These are phyloP conservation scores for Autographa gamma DNA, from an alignment of 2,888 invertebrate species.

Conservation along the genomic window DNA sequence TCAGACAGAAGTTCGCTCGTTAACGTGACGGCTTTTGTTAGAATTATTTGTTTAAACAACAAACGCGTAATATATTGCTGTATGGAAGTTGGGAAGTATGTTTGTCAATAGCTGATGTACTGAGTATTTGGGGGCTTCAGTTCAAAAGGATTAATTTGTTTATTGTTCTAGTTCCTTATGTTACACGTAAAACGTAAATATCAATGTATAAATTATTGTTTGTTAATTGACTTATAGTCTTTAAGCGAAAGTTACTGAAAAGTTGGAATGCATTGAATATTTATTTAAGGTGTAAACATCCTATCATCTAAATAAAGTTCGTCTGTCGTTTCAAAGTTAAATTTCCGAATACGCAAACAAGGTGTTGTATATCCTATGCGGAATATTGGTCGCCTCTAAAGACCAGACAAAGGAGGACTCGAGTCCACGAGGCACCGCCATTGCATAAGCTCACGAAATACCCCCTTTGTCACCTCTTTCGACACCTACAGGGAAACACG, in stretches of 20 bases:
- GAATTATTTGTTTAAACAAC: conserved; percentile 55
- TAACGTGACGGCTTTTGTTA: conserved; percentile 54
- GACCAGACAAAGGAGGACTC: conserved; percentile 2
- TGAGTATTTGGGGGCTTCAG: conserved; percentile 24
- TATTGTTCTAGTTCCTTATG: not conserved
- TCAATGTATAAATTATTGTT: no score
- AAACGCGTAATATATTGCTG: conserved; percentile 38
- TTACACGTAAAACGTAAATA: no score
- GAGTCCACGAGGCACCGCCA: not conserved
- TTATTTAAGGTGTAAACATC: not conserved
- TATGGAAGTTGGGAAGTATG: conserved; percentile 20
- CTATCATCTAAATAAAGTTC: not conserved
- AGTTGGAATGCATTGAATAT: not conserved
- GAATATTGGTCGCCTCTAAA: conserved; percentile 2
- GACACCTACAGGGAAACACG: conserved; percentile 23
- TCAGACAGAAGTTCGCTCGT: conserved; percentile 56
- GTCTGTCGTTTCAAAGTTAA: conserved; percentile 2
- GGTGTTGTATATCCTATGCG: not conserved
- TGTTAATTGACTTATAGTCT: no score
- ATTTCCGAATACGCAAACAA: not conserved
- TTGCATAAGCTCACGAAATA: conserved; percentile 1
- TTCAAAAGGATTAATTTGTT: not conserved
- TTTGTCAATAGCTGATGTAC: conserved; percentile 42
- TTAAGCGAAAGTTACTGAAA: not conserved
- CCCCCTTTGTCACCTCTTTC: conserved; percentile 13